A percentile compares a stretch with the other conserved stretches of the same genome.
Evolutionary conservation across 2,113 vertebrate species (phyloP).

Genomic region (Neotoma lepida): DNA sequence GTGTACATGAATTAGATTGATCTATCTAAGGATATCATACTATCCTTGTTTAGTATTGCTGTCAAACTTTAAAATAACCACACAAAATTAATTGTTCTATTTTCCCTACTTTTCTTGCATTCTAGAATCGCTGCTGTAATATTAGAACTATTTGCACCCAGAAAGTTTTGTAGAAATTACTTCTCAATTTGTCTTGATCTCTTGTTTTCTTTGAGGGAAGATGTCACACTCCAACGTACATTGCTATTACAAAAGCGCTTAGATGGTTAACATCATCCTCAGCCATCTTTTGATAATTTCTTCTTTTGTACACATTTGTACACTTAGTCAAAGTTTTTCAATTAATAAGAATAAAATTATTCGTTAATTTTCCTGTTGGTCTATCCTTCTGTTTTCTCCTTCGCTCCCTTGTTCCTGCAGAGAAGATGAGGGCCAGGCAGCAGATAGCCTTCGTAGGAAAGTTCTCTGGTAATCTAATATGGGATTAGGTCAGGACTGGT

Average conservation of each 20-base stretch:
- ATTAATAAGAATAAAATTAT: constrained; percentile 9
- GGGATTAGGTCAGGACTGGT: constrained; percentile 36
- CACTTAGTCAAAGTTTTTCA: constrained; percentile 44
- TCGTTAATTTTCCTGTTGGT: constrained; percentile 3
- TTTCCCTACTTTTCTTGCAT: not conserved
- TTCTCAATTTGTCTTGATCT: not conserved
- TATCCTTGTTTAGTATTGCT: not conserved
- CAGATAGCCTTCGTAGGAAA: constrained; percentile 38
- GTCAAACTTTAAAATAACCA: constrained; percentile 37
- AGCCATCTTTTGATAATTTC: too few species aligned
- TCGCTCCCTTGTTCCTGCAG: not conserved
- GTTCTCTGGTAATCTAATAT: constrained; percentile 33
- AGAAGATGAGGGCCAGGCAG: not conserved
- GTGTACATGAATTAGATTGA: not conserved
- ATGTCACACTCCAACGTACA: not conserved
- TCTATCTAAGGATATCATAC: too few species aligned
- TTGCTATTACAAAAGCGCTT: not conserved
- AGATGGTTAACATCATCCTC: not conserved
- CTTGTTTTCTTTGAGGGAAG: constrained; percentile 32
- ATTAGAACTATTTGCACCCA: constrained; percentile 4
- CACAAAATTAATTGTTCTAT: not conserved
- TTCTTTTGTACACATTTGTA: constrained; percentile 46
- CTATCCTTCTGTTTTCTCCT: not conserved
- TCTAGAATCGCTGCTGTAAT: not conserved
- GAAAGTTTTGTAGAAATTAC: constrained; percentile 23